Percentiles rank a stretch among this genome's conserved stretches.
Evolutionary conservation across 2,888 invertebrate genomes (phyloP).

Genomic region (Hyposoter didymator): DNA sequence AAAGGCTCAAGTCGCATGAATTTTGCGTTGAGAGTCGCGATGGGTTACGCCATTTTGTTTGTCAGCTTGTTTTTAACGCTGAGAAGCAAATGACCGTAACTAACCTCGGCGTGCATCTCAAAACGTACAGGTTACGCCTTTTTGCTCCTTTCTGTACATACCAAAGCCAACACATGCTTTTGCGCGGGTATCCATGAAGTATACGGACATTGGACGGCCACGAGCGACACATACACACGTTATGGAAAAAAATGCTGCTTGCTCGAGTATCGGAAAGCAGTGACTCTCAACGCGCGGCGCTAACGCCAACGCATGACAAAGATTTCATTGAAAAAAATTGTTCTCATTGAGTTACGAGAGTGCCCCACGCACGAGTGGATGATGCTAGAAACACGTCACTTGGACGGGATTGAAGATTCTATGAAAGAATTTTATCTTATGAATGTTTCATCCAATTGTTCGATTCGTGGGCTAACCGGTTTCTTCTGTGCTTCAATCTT

Average conservation of each 20-base stretch:
- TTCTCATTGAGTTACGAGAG: background rate
- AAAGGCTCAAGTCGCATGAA: background rate
- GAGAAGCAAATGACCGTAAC: slow-evolving; percentile 27
- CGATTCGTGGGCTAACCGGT: slow-evolving; percentile 6
- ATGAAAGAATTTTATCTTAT: background rate
- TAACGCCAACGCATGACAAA: background rate
- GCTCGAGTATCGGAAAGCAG: slow-evolving; percentile 29
- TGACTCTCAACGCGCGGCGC: slow-evolving; percentile 22
- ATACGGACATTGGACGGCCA: slow-evolving; percentile 11
- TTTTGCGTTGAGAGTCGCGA: background rate
- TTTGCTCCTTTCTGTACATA: slow-evolving; percentile 9
- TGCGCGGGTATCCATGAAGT: slow-evolving; percentile 1
- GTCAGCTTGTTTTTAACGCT: background rate
- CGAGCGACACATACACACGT: background rate
- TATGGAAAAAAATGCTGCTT: slow-evolving; percentile 8
- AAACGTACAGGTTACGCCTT: slow-evolving; percentile 7
- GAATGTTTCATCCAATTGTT: slow-evolving; percentile 1
- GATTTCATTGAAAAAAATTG: background rate
- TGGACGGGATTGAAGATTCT: background rate
- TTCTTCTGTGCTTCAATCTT: background rate
- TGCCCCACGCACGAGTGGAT: background rate
- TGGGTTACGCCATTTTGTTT: background rate
- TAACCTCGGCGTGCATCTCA: slow-evolving; percentile 7
- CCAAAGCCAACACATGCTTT: background rate
- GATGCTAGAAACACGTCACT: background rate